phyloP scores from a whole-genome alignment of 2,797 vertebrate species.

The Intellagama lesueurii region DNA sequence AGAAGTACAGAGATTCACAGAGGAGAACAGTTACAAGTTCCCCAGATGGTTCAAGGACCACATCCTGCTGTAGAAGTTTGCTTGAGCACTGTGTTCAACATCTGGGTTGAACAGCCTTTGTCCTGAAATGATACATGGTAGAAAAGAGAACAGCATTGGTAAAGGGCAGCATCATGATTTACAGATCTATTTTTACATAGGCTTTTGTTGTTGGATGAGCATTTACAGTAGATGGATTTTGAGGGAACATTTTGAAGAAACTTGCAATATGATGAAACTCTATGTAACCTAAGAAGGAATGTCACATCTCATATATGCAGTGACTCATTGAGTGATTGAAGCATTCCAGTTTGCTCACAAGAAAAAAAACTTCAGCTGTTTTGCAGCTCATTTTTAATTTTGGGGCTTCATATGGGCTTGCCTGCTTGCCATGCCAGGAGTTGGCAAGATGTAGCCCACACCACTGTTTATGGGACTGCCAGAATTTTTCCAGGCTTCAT shows the following conservation, averaged over 20 bases:
- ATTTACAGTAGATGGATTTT: background rate
- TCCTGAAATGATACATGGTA: background rate
- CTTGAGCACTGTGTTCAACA: background rate
- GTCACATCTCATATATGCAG: background rate
- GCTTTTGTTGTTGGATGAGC: background rate
- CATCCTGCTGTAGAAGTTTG: background rate
- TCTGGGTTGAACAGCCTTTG: background rate
- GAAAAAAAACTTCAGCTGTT: background rate
- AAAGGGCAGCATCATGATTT: background rate
- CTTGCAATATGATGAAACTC: background rate
- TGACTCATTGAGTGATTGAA: background rate
- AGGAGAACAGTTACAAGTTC: too few relatives aligned
- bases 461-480: too few relatives aligned
- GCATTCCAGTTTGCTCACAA: background rate
- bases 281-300: background rate
- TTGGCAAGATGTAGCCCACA: too few relatives aligned
- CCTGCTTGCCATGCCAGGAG: too few relatives aligned
- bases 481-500: too few relatives aligned
- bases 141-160: accelerated
- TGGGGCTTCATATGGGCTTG: background rate
- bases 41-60: too few relatives aligned
- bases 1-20: too few relatives aligned
- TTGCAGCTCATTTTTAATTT: background rate
- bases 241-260: background rate
- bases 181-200: constrained; percentile 21